Percentiles rank a stretch among this genome's conserved stretches.
Evolutionary conservation across 2,797 vertebrate genomes (phyloP).

Genomic region (Chelidonichthys spinosus): DNA sequence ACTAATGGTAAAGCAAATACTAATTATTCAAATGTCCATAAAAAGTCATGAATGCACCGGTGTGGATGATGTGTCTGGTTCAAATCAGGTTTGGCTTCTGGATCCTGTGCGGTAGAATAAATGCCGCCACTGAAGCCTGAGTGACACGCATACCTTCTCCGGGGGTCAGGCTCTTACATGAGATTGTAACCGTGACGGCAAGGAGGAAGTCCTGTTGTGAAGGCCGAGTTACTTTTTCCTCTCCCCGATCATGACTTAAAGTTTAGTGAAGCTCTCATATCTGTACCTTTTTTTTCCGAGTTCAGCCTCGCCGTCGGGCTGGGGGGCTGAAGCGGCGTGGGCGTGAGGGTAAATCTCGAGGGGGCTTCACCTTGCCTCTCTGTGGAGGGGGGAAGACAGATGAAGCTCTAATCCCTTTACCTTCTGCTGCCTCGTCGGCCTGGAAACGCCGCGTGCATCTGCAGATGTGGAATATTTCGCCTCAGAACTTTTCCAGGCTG

Average conservation of each 20-base stretch:
- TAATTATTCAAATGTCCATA: too few species aligned
- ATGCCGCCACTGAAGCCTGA: background rate
- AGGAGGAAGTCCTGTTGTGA: conserved; percentile 17
- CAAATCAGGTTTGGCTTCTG: background rate
- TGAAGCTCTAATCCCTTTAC: conserved; percentile 51
- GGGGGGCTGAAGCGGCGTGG: background rate
- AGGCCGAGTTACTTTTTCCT: conserved; percentile 33
- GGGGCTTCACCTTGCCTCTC: conserved; percentile 34
- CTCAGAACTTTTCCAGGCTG: conserved; percentile 45
- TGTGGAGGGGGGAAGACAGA: conserved; percentile 19
- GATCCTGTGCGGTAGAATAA: background rate
- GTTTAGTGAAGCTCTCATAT: conserved; percentile 27
- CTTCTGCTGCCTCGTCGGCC: conserved; percentile 50
- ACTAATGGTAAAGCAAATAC: too few species aligned
- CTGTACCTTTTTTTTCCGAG: conserved; percentile 1
- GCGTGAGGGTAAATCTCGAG: conserved; percentile 41
- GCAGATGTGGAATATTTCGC: conserved; percentile 58
- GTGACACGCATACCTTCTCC: background rate
- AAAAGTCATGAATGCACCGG: too few species aligned
- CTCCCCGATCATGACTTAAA: conserved; percentile 18
- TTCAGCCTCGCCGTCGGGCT: background rate
- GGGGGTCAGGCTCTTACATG: conserved; percentile 32
- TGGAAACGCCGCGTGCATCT: conserved; percentile 8
- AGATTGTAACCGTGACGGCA: conserved; percentile 4
- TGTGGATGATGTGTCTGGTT: background rate